Conservation (phyloP, 2,888 invertebrate species). For the Theretra japonica region DNA sequence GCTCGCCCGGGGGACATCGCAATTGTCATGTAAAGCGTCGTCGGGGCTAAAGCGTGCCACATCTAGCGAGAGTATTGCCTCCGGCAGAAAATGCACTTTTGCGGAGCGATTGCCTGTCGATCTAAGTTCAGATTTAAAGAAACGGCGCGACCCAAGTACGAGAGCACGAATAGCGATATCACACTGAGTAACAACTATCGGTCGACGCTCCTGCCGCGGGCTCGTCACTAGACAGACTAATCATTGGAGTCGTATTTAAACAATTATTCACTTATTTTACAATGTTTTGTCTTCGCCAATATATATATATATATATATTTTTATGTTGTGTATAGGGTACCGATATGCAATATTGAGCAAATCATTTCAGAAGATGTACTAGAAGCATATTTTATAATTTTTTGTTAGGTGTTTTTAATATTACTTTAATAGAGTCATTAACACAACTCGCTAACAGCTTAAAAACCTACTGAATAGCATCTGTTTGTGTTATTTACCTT, state of each 20-base stretch:
- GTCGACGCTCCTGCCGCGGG: conserved; percentile 12
- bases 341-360: background rate
- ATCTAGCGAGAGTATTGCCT: conserved; percentile 65
- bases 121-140: conserved; percentile 68
- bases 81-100: conserved; percentile 82
- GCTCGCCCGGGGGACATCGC: conserved; percentile 71
- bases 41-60: conserved; percentile 62
- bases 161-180: conserved; percentile 72
- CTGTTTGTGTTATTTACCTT: background rate
- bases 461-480: background rate
- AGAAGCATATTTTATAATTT: background rate
- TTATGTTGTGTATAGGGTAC: background rate
- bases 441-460: no score
- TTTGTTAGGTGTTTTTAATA: background rate
- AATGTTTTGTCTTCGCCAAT: background rate
- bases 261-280: background rate
- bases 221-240: background rate
- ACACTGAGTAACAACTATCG: conserved; percentile 12
- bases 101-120: conserved; percentile 78
- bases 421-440: background rate
- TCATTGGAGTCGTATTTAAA: background rate
- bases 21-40: conserved; percentile 81
- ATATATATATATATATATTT: no score
- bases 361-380: background rate
- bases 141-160: conserved; percentile 64